Conservation (phyloP, 2,113 vertebrate genomes). For the Vulpes ferrilata region DNA sequence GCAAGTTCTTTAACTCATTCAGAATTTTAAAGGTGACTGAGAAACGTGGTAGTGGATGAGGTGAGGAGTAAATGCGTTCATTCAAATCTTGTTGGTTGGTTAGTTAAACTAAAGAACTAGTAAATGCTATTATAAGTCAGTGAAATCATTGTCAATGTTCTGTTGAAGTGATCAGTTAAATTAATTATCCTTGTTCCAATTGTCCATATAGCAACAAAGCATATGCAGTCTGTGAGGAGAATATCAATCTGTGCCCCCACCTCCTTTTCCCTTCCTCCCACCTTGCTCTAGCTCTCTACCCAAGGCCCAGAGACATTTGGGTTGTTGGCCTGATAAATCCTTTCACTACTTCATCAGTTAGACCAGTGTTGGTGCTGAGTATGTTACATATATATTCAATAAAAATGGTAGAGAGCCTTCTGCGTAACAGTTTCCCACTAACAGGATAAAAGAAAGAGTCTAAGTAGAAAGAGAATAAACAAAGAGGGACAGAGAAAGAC, state of each 20-base stretch:
- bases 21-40: neutral
- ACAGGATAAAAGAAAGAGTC: neutral
- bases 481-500: neutral
- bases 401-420: neutral
- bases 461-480: neutral
- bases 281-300: neutral
- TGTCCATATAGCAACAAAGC: neutral
- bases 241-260: neutral
- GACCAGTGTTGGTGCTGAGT: neutral
- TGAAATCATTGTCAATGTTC: neutral
- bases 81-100: neutral
- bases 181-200: neutral
- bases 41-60: neutral
- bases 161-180: neutral
- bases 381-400: neutral
- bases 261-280: neutral
- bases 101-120: conserved; percentile 36
- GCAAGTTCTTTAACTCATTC: neutral
- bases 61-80: neutral
- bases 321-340: neutral
- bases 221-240: neutral
- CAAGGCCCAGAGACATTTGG: neutral
- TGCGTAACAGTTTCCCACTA: neutral
- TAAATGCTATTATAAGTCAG: conserved; percentile 3
- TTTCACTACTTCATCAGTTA: neutral